Evolutionary conservation across 2,888 invertebrate genomes (phyloP), one percentile per base, ranked within the genome.

Genomic region (Noctua janthe): DNA sequence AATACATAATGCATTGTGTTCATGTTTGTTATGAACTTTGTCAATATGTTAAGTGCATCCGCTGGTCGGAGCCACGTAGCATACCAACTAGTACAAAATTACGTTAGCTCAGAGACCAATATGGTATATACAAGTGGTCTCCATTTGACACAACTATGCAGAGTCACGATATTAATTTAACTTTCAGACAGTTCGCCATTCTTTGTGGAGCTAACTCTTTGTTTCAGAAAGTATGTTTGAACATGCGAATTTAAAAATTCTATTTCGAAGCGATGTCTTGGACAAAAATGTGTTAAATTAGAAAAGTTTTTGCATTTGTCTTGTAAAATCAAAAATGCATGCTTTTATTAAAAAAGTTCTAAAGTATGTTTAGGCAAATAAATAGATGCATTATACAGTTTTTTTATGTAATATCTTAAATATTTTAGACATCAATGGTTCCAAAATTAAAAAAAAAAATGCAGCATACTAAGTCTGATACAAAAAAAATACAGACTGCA

Each of bases 21-120:
- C 82, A 77, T 81, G 77, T 81, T 76, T 84, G 87, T 86, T 78
- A 84, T 89, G 71, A 89, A 89, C 86, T 89, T 85, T 84, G 84
- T 86, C 88, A 86, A 89, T 86, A 89, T 81, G 80, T 90, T 82
- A 83, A 86, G 84, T 86, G 89, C 84, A 86, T 84, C 79, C 82
- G 83, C 78, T 74, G 69, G 70, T 81, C 47, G 82, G 29, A 73
- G 64, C 66, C 20, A 80, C 66, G 73, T 75, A 20, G 86, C 81
- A 85, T 83, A 87, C 79, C 75, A 84, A 87, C 80, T 81, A 80
- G 70, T 71, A 75, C 82, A 83, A 83, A 89, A 89, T 87, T 76
- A 72, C 49, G 64, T 89, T 87, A 87, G 69, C 80, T 90, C 54
- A 35, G 62, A 80, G 51, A 83, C 72, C 72, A 86, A 82, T 82